A percentile compares a stretch with the other conserved stretches of the same genome.
phyloP scores from a whole-genome alignment of 2,888 invertebrate genomes.

The Sphaeridia pumilis region DNA sequence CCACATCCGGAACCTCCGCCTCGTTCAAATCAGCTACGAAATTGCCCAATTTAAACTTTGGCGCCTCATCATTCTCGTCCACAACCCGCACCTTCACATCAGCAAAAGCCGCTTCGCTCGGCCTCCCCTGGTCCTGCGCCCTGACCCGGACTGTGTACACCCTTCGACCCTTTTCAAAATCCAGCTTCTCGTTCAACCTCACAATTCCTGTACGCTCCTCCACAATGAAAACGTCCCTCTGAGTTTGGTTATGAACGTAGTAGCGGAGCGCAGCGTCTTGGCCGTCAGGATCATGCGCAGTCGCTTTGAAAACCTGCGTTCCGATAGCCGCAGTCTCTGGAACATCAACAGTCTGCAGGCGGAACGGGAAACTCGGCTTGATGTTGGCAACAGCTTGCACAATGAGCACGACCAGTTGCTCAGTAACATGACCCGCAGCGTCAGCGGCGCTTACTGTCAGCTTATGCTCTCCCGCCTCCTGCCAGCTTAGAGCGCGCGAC shows the following conservation, averaged over 20 bases:
- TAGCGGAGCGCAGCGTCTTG: slow-evolving; percentile 31
- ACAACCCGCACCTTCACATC: slow-evolving; percentile 57
- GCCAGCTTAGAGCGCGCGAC: slow-evolving; percentile 46
- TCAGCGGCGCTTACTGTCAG: slow-evolving; percentile 30
- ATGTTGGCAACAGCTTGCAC: slow-evolving; percentile 34
- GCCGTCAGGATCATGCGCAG: slow-evolving; percentile 34
- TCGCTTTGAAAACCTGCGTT: slow-evolving; percentile 22
- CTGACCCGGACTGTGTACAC: slow-evolving; percentile 57
- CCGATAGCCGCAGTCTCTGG: slow-evolving; percentile 26
- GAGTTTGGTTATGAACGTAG: slow-evolving; percentile 39
- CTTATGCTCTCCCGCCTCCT: slow-evolving; percentile 31
- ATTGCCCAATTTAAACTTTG: slow-evolving; percentile 37
- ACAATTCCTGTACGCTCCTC: slow-evolving; percentile 55
- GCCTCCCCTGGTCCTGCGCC: slow-evolving; percentile 57
- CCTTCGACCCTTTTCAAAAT: slow-evolving; percentile 57
- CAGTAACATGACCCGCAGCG: slow-evolving; percentile 25
- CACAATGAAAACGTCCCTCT: slow-evolving; percentile 42
- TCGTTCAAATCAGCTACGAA: slow-evolving; percentile 37
- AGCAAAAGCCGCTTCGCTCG: slow-evolving; percentile 48
- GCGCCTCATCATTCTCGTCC: slow-evolving; percentile 47
- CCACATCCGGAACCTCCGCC: slow-evolving; percentile 41
- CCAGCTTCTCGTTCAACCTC: slow-evolving; percentile 58
- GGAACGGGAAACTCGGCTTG: slow-evolving; percentile 28
- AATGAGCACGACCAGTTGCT: slow-evolving; percentile 30
- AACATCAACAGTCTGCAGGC: slow-evolving; percentile 25